A percentile compares a stretch with the other conserved stretches of the same genome.
Evolutionary conservation across 2,113 vertebrate species (phyloP).

Genomic region (Hippocampus guttulatus): DNA sequence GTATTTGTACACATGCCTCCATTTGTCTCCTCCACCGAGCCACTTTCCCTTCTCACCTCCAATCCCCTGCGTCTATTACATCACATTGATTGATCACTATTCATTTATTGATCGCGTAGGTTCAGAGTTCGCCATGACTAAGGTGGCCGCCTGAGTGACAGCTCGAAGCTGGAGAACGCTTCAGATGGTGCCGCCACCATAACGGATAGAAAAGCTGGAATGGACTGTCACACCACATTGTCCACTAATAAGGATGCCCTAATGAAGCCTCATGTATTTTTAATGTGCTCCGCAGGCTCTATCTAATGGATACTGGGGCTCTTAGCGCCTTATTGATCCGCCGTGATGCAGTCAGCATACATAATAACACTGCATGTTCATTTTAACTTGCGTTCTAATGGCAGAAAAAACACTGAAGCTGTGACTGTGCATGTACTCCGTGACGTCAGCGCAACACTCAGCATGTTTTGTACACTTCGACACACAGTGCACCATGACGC

Average conservation of each 20-base stretch:
- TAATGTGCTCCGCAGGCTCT: conserved; percentile 47
- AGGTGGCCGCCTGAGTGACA: conserved; percentile 51
- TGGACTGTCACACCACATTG: conserved; percentile 35
- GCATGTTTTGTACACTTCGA: conserved; percentile 1
- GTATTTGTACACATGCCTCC: conserved; percentile 35
- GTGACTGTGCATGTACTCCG: conserved; percentile 20
- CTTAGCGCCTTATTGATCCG: conserved; percentile 60
- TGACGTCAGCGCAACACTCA: conserved; percentile 1
- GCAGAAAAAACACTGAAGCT: conserved; percentile 26
- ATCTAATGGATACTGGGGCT: conserved; percentile 53
- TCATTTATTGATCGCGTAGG: conserved; percentile 61
- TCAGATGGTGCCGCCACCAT: not conserved
- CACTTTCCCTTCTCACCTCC: conserved; percentile 38
- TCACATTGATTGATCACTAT: conserved; percentile 57
- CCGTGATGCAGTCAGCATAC: conserved; percentile 42
- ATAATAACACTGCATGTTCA: conserved; percentile 25
- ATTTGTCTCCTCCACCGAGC: conserved; percentile 36
- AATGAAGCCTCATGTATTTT: conserved; percentile 67
- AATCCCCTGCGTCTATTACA: conserved; percentile 39
- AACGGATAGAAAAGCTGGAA: conserved; percentile 28
- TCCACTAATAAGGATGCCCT: conserved; percentile 30
- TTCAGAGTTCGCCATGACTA: conserved; percentile 56
- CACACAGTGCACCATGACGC: too few species aligned
- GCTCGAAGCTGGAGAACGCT: conserved; percentile 23
- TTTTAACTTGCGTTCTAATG: conserved; percentile 14